A percentile compares a stretch with the other conserved stretches of the same genome.
Evolutionary conservation across 2,888 invertebrate species (phyloP).

Genomic region (Cheiracanthium punctorium): DNA sequence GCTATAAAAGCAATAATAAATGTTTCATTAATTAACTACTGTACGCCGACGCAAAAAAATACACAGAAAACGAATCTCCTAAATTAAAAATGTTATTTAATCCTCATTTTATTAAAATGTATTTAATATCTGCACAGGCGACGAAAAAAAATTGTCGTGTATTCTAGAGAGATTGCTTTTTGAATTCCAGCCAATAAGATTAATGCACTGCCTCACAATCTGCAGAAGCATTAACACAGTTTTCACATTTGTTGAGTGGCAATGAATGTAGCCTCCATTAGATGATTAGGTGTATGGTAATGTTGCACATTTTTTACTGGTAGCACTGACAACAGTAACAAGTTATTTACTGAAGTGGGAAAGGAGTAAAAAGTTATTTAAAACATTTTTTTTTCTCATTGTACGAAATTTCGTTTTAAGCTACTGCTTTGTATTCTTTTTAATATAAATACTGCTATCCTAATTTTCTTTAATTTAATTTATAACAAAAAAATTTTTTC

Average conservation of each 20-base stretch:
- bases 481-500: no score
- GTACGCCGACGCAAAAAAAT: not conserved
- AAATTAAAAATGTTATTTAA: not conserved
- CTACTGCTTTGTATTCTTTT: no score
- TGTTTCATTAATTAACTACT: no score
- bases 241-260: conserved; percentile 1
- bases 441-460: no score
- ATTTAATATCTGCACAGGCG: not conserved
- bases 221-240: not conserved
- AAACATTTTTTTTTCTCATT: not conserved
- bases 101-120: not conserved
- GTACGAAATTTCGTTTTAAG: no score
- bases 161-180: not conserved
- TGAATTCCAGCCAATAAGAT: not conserved
- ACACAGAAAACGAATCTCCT: not conserved
- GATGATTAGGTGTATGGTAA: conserved; percentile 5
- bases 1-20: no score
- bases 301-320: not conserved
- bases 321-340: not conserved
- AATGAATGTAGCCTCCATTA: not conserved
- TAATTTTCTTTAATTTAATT: no score
- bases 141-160: not conserved
- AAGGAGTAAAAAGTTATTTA: not conserved
- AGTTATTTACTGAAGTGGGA: not conserved
- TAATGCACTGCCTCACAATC: not conserved